Conservation (phyloP, 2,797 vertebrate genomes). For the Oreochromis grahami region DNA sequence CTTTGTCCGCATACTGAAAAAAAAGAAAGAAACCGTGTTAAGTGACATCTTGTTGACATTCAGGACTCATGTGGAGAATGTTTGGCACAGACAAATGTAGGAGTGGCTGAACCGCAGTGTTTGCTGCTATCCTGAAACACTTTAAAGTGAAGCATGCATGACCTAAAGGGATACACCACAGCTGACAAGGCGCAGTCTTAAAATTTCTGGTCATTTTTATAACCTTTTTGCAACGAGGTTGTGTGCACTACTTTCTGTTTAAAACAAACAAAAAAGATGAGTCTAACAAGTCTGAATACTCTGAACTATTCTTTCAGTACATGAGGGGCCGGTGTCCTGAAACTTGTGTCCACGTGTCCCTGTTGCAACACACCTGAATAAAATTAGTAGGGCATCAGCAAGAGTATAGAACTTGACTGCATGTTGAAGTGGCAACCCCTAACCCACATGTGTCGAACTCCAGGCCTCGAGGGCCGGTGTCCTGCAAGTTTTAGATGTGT, state of each 20-base stretch:
- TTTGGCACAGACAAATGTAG: not conserved
- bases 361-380: not conserved
- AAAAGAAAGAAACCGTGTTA: slow-evolving; percentile 18
- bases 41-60: not conserved
- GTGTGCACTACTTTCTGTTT: not conserved
- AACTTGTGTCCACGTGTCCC: not conserved
- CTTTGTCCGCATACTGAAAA: slow-evolving; percentile 92
- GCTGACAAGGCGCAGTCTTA: not conserved
- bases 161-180: slow-evolving; percentile 30
- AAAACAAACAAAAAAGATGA: not conserved
- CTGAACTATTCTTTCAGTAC: not conserved
- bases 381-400: not conserved
- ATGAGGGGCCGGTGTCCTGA: not conserved
- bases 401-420: not conserved
- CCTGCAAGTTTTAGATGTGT: not conserved
- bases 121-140: not conserved
- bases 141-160: slow-evolving; percentile 7
- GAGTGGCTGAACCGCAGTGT: not conserved
- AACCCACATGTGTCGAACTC: not conserved
- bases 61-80: not conserved
- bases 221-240: not conserved
- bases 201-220: not conserved
- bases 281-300: not conserved
- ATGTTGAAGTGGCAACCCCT: not conserved
- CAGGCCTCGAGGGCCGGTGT: rapidly evolving